A percentile compares a stretch with the other conserved stretches of the same genome.
These are phyloP conservation scores for Phania funesta DNA, from an alignment of 2,888 invertebrate genomes.

Conservation along the genomic window DNA sequence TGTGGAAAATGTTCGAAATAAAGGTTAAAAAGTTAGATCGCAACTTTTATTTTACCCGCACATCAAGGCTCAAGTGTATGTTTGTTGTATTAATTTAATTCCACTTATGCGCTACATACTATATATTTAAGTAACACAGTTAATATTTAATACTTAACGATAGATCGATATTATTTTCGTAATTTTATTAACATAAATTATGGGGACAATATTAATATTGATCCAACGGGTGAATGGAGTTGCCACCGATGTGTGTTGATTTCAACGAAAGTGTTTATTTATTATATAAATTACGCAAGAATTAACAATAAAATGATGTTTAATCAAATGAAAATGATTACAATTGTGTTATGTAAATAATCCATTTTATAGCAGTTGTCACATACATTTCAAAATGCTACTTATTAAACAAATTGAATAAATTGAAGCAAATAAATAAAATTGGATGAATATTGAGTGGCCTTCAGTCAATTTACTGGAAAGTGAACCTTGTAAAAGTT, in stretches of 20 bases:
- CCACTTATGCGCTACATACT: not conserved
- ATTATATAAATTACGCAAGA: constrained; percentile 29
- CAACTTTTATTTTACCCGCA: not conserved
- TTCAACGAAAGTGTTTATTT: constrained; percentile 38
- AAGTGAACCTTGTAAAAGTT: not conserved
- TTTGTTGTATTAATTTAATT: constrained; percentile 10
- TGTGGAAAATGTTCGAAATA: too few relatives aligned
- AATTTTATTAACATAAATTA: constrained; percentile 44
- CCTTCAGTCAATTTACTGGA: not conserved
- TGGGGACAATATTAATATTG: constrained; percentile 25
- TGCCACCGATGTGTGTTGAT: not conserved
- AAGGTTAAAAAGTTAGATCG: too few relatives aligned
- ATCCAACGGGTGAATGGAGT: not conserved
- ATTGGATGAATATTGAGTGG: not conserved
- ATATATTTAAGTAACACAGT: not conserved
- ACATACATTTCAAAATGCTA: not conserved
- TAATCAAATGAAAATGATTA: constrained; percentile 29
- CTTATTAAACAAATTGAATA: not conserved
- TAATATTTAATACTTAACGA: constrained; percentile 32
- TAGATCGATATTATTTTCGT: constrained; percentile 40
- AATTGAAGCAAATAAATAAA: not conserved
- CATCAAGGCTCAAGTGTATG: constrained; percentile 1
- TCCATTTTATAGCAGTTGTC: not conserved
- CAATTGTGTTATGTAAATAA: constrained; percentile 3
- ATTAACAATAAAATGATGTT: constrained; percentile 32